phyloP scores from a whole-genome alignment of 1,140 invertebrate species.

The Bombus superbus region DNA sequence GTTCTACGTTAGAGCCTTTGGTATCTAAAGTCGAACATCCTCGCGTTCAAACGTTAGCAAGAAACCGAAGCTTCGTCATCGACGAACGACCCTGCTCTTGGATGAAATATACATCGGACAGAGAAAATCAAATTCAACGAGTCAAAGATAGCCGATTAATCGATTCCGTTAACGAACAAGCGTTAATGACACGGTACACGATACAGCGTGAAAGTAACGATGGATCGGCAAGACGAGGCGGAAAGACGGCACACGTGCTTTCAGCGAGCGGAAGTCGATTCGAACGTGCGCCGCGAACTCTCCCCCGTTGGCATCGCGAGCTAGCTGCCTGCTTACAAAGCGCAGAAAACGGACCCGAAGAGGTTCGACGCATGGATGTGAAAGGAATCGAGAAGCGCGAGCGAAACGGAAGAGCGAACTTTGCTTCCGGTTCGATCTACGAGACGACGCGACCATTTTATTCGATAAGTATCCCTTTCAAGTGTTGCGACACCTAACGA shows the following conservation, averaged over 20 bases:
- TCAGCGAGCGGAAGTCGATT: slow-evolving; percentile 42
- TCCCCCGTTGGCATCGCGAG: slow-evolving; percentile 16
- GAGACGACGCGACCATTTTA: slow-evolving; percentile 46
- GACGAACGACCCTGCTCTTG: too few relatives aligned
- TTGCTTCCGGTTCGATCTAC: slow-evolving; percentile 39
- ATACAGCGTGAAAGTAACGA: not conserved
- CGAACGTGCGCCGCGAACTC: slow-evolving; percentile 41
- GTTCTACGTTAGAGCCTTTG: too few relatives aligned
- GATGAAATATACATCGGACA: too few relatives aligned
- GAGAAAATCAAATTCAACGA: too few relatives aligned
- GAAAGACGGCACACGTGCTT: slow-evolving; percentile 35
- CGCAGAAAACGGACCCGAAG: slow-evolving; percentile 19
- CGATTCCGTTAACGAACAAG: too few relatives aligned
- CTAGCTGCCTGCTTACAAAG: slow-evolving; percentile 29
- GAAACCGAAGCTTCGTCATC: too few relatives aligned
- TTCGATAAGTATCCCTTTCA: slow-evolving; percentile 22
- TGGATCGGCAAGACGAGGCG: not conserved
- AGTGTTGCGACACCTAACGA: not conserved
- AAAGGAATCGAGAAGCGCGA: slow-evolving; percentile 42
- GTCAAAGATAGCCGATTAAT: too few relatives aligned
- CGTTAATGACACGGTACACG: not conserved
- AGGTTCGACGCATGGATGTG: not conserved
- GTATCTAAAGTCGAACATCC: too few relatives aligned
- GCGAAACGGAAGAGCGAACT: slow-evolving; percentile 40
- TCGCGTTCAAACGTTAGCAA: too few relatives aligned